Evolutionary conservation across 2,113 vertebrate genomes (phyloP), one percentile per base, ranked within the genome.

Genomic region (Gopherus evgoodei): DNA sequence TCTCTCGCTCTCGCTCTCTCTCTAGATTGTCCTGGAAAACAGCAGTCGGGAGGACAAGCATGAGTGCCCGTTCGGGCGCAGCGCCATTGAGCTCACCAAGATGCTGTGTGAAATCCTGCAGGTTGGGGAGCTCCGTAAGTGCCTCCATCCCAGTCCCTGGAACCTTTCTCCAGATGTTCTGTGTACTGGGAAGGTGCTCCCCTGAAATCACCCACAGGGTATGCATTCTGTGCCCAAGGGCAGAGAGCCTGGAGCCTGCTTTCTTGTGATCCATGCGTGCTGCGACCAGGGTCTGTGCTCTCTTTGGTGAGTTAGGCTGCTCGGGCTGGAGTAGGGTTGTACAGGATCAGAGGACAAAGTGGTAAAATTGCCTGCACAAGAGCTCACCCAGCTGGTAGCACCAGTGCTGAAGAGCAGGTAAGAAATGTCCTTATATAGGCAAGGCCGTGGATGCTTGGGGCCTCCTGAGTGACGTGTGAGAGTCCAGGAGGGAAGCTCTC

Each of bases 1-100:
- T 21, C 72, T 84, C 50, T 85, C 72, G 42, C 42, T 42, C 24
- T 27, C 76, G 6, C 7, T 84, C 10, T 81, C 54, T 4, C 88
- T 44, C 10, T 93, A 99, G 99, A 99, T 99, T 42, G 99, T 99
- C 80, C 91, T 99, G 95, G 99, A 99, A 98, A 99, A 99, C 98
- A 99, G 99, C 97, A 99, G 99, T 97, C 98, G 99, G 5, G 99
- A 99, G 93, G 99, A 99, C 92, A 99, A 99, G 72, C 99, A 99
- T 0, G 99, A 99, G 88, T 99, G 99, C 95, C 99, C 99, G 14
- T 99, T 99, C 8, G 99, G 99, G n/a, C 99, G 99, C 76, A 99
- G 99, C 65, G 99, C 99, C 93, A 99, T 99, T 2, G 99, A 99
- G 97, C 99, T 99, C 81, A 99, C 99, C 62, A 99, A 98, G 56